These are phyloP conservation scores for Dioctria linearis DNA, from an alignment of 2,888 invertebrate genomes.

Conservation along the genomic window DNA sequence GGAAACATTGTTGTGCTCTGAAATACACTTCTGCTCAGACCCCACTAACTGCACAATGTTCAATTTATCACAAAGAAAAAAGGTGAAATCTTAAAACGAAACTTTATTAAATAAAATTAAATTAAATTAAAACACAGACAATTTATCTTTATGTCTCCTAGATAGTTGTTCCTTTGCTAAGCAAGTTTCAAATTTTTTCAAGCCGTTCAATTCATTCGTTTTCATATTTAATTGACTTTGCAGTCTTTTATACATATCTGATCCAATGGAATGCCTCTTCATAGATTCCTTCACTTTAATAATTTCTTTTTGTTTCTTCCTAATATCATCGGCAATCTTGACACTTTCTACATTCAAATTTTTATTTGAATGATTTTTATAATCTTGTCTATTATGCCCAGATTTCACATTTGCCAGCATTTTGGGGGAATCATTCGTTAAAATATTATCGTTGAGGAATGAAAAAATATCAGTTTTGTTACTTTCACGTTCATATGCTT, in stretches of 20 bases:
- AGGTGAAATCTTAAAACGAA: constrained; percentile 61
- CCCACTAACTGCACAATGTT: too few species aligned
- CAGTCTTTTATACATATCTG: constrained; percentile 76
- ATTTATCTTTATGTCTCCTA: constrained; percentile 82
- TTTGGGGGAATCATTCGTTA: constrained; percentile 57
- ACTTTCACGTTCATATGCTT: constrained; percentile 73
- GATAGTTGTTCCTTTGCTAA: constrained; percentile 80
- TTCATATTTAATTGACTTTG: constrained; percentile 76
- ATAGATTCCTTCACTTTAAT: constrained; percentile 78
- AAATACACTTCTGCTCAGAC: too few species aligned
- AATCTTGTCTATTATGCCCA: constrained; percentile 63
- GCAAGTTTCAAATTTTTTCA: constrained; percentile 76
- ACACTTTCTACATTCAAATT: constrained; percentile 82
- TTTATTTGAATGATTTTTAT: constrained; percentile 75
- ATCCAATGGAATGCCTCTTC: constrained; percentile 75
- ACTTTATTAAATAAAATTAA: background rate
- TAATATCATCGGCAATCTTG: constrained; percentile 81
- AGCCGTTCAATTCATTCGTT: constrained; percentile 75
- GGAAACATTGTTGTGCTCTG: too few species aligned
- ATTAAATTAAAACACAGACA: constrained; percentile 78
- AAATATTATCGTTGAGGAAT: constrained; percentile 80
- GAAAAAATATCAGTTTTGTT: constrained; percentile 80
- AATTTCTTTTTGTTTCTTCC: constrained; percentile 79
- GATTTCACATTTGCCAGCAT: constrained; percentile 49
- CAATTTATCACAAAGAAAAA: too few species aligned